Evolutionary conservation across 2,113 vertebrate species (phyloP), one percentile per base, ranked within the genome.

Genomic region (Odocoileus virginianus): DNA sequence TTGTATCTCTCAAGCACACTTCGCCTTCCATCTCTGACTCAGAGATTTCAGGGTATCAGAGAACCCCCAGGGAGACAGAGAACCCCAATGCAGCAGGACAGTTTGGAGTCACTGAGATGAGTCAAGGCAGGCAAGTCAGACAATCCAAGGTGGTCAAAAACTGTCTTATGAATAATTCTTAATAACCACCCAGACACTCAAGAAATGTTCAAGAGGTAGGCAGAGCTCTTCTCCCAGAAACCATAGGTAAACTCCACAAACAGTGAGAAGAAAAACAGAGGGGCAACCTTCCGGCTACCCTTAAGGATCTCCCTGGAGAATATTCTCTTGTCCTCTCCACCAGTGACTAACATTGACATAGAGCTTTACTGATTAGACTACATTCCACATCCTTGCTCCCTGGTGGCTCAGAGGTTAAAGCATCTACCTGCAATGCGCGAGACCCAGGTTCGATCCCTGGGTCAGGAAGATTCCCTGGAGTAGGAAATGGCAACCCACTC

Each of bases 201-300:
- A 36, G 30, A 91, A 43, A 58, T 60, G 25, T 45, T 71, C 40
- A 78, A 94, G 71, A 52, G 47, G 43, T 76, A 97, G 33, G 15
- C 36, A 84, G 64, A 79, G 2, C 12, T 76, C 82, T 95, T 89
- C 36, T 85, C n/a, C 40, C 25, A 60, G 58, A 94, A 92, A 88
- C 23, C 33, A 83, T 1, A 19, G n/a, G 23, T 16, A 12, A 88
- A 54, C 33, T 94, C 74, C 50, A 91, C 89, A 76, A 91, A 85
- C 13, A 58, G n/a, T 33, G 33, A 78, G 55, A 81, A 87, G 57
- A 52, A 81, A 89, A 74, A 67, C 60, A 33, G 11, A n/a, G 52
- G 14, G 30, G 43, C 54, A 83, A 30, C 54, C 60, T 10, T n/a
- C 60, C 50, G 64, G 74, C 25, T 36, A 81, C 33, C 43, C 43